Percentiles rank a stretch among this genome's conserved stretches.
phyloP scores from a whole-genome alignment of 2,888 invertebrate genomes.

The Rhimphoctona megacephalus region DNA sequence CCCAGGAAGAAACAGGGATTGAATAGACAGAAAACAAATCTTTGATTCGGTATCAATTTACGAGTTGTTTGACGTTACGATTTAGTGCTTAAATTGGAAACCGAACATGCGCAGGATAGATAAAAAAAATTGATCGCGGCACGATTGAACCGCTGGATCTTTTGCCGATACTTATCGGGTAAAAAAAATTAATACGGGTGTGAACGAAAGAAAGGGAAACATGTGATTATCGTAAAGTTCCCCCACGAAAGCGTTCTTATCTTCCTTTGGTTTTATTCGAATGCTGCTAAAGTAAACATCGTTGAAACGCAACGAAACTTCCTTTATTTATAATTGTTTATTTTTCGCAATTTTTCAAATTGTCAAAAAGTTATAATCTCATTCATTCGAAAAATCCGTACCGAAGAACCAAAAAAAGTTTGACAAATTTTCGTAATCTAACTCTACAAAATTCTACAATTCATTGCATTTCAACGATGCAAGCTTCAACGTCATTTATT shows the following conservation, averaged over 20 bases:
- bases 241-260: conserved; percentile 28
- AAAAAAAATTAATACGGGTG: not conserved
- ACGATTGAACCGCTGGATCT: not conserved
- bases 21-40: conserved; percentile 20
- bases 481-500: conserved; percentile 15
- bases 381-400: not conserved
- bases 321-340: not conserved
- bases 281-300: not conserved
- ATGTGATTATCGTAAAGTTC: conserved; percentile 26
- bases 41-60: conserved; percentile 35
- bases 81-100: not conserved
- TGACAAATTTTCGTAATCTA: too few relatives aligned
- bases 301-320: not conserved
- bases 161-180: conserved; percentile 16
- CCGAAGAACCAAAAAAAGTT: not conserved
- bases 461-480: not conserved
- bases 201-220: conserved; percentile 28
- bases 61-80: not conserved
- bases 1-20: conserved; percentile 55
- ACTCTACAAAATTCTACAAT: not conserved
- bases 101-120: conserved; percentile 7
- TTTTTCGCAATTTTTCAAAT: not conserved
- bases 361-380: not conserved
- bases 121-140: not conserved
- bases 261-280: conserved; percentile 40